phyloP scores from a whole-genome alignment of 2,113 vertebrate genomes.

The Delphinapterus leucas region DNA sequence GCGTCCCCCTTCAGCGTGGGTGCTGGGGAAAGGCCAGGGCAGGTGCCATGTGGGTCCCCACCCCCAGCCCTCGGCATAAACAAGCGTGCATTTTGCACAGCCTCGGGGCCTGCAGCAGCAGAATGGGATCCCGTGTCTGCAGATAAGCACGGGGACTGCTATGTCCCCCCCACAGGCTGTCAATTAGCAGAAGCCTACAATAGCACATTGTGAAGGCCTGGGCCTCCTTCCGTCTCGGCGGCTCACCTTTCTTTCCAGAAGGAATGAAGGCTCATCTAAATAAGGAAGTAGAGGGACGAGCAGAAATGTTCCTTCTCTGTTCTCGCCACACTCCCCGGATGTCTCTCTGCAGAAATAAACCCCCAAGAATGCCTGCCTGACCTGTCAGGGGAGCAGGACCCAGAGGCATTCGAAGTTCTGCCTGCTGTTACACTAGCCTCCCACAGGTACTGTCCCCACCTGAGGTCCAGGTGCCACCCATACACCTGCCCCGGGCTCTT shows the following conservation, averaged over 20 bases:
- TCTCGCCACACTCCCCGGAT: fast-evolving
- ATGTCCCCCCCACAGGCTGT: fast-evolving
- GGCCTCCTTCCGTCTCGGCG: not conserved
- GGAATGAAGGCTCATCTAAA: not conserved
- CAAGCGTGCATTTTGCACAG: not conserved
- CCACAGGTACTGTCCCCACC: not conserved
- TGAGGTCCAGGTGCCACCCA: fast-evolving
- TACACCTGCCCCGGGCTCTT: not conserved
- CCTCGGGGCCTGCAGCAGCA: not conserved
- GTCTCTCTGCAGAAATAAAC: not conserved
- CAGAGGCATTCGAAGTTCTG: not conserved
- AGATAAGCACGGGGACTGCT: not conserved
- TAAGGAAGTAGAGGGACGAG: fast-evolving
- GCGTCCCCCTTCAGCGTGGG: not conserved
- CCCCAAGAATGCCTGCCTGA: fast-evolving
- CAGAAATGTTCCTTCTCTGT: fast-evolving
- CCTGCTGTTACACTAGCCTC: not conserved
- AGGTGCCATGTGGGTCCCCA: not conserved
- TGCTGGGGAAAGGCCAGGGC: not conserved
- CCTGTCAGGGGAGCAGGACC: not conserved
- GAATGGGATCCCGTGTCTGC: not conserved
- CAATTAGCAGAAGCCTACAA: not conserved
- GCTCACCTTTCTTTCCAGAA: not conserved
- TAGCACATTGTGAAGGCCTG: not conserved
- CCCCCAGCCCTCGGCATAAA: fast-evolving